phyloP scores from a whole-genome alignment of 2,113 vertebrate species.

The Cichladusa arquata region DNA sequence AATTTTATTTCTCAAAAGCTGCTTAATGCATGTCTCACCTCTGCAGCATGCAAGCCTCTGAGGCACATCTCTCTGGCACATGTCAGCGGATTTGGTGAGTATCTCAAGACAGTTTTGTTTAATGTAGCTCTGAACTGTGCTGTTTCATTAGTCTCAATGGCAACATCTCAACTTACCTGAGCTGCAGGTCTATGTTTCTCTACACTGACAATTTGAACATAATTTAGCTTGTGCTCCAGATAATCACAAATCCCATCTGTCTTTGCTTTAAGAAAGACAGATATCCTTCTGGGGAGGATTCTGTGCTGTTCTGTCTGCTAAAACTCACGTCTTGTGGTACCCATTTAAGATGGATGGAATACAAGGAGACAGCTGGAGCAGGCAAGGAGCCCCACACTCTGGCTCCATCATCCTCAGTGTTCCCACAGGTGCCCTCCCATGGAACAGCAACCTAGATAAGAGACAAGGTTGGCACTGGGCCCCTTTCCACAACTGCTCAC shows the following conservation, averaged over 20 bases:
- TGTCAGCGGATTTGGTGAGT: background rate
- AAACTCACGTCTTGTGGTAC: background rate
- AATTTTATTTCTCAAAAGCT: constrained; percentile 18
- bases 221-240: background rate
- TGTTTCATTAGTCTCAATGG: constrained; percentile 41
- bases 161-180: constrained; percentile 24
- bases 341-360: background rate
- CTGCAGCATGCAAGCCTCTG: background rate
- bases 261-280: background rate
- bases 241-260: constrained; percentile 9
- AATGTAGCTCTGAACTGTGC: constrained; percentile 1
- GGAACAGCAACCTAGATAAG: background rate
- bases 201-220: background rate
- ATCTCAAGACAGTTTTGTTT: constrained; percentile 24
- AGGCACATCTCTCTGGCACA: background rate
- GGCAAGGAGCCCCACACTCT: background rate
- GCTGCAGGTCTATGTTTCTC: background rate
- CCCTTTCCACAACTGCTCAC: background rate
- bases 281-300: background rate
- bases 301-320: background rate
- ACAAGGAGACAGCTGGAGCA: background rate
- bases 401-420: background rate
- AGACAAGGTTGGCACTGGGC: background rate
- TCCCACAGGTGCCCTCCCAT: background rate
- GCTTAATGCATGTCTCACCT: background rate